Evolutionary conservation across 2,888 invertebrate genomes (phyloP).

Genomic region (Orthonevra nobilis): DNA sequence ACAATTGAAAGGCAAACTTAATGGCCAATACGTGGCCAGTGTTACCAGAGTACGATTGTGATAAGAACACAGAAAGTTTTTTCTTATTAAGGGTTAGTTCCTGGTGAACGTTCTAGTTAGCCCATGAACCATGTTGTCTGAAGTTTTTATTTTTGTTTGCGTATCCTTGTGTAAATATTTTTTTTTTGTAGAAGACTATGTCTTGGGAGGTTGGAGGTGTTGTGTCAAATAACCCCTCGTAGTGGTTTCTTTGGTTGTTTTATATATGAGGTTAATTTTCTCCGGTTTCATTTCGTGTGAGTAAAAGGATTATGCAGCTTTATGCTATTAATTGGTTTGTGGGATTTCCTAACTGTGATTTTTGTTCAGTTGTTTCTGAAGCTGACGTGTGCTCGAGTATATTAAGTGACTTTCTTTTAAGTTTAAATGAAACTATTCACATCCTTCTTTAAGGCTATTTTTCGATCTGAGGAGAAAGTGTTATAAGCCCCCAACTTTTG

Average conservation of each 20-base stretch:
- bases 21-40: slow-evolving; percentile 4
- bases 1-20: slow-evolving; percentile 20
- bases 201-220: slow-evolving; percentile 2
- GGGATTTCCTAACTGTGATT: neutral
- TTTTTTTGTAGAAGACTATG: neutral
- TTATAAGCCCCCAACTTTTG: too few species aligned
- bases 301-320: slow-evolving; percentile 14
- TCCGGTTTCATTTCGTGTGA: slow-evolving; percentile 18
- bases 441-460: too few species aligned
- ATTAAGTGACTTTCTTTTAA: too few species aligned
- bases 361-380: too few species aligned
- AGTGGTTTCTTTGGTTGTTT: slow-evolving; percentile 12
- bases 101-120: too few species aligned
- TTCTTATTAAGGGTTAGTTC: too few species aligned
- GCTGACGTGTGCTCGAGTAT: too few species aligned
- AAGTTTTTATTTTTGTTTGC: slow-evolving; percentile 1
- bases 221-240: slow-evolving; percentile 38
- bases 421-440: too few species aligned
- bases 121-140: too few species aligned
- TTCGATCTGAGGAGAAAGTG: too few species aligned
- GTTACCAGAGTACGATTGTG: slow-evolving; percentile 33
- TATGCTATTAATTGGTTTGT: slow-evolving; percentile 23
- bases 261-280: slow-evolving; percentile 34
- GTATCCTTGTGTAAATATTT: slow-evolving; percentile 30
- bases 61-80: too few species aligned